Conservation (phyloP, 2,797 vertebrate genomes). For the Numenius phaeopus region DNA sequence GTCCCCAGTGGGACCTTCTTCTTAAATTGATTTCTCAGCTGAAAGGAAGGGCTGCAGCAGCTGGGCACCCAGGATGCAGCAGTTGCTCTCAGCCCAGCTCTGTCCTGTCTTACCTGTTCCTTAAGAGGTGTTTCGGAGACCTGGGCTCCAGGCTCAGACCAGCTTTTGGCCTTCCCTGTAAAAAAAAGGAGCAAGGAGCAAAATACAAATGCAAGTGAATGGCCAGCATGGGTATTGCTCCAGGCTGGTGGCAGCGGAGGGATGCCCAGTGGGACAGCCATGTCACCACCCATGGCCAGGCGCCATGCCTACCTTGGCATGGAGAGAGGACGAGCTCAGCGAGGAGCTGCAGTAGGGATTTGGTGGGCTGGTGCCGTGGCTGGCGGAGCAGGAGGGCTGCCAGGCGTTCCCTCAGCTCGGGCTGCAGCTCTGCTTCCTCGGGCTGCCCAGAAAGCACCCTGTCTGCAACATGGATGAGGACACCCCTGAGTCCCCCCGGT, state of each 20-base stretch:
- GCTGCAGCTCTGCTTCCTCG: constrained; percentile 46
- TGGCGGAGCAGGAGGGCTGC: constrained; percentile 75
- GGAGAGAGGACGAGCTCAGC: not conserved
- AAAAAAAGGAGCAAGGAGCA: not conserved
- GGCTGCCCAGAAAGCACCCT: constrained; percentile 11
- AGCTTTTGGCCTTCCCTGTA: constrained; percentile 42
- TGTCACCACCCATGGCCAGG: fast-evolving
- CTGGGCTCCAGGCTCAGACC: not conserved
- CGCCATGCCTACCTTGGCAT: constrained; percentile 60
- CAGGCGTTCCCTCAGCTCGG: constrained; percentile 68
- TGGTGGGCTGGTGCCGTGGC: constrained; percentile 72
- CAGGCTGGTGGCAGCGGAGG: fast-evolving
- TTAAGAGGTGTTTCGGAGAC: constrained; percentile 52
- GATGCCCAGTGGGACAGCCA: fast-evolving
- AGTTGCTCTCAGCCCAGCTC: not conserved
- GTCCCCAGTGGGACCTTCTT: constrained; percentile 75
- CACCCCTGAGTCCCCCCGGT: not conserved
- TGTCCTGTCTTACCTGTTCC: constrained; percentile 72
- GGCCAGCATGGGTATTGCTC: fast-evolving
- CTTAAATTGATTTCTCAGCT: constrained; percentile 77
- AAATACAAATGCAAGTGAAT: fast-evolving
- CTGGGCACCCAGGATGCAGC: not conserved
- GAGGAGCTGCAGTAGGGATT: constrained; percentile 15
- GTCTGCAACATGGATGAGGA: constrained; percentile 64
- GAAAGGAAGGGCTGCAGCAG: not conserved